Conservation (phyloP, 2,888 invertebrate genomes). For the Mechanitis messenoides region DNA sequence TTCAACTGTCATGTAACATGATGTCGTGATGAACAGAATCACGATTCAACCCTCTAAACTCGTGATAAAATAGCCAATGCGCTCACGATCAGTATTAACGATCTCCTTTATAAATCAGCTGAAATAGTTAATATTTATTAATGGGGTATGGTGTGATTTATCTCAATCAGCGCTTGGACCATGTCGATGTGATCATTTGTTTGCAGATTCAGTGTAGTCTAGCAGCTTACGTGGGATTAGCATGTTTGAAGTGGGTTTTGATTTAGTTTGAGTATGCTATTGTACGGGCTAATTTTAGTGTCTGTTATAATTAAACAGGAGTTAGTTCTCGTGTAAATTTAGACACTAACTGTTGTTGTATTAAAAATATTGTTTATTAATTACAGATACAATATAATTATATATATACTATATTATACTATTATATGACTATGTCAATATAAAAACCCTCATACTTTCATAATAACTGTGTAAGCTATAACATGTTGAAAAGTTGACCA, state of each 20-base stretch:
- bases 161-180: constrained; percentile 29
- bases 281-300: not conserved
- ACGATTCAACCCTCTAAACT: constrained; percentile 39
- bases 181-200: constrained; percentile 21
- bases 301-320: no score
- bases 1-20: constrained; percentile 26
- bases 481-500: constrained; percentile 50
- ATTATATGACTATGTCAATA: no score
- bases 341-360: no score
- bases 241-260: constrained; percentile 10
- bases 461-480: constrained; percentile 17
- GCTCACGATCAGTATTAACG: constrained; percentile 67
- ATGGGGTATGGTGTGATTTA: constrained; percentile 40
- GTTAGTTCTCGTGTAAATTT: no score
- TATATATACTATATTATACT: no score
- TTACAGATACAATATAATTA: no score
- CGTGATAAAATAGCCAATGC: constrained; percentile 50
- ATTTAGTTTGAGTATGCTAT: constrained; percentile 1
- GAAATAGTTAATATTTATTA: constrained; percentile 51
- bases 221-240: constrained; percentile 15
- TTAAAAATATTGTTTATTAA: no score
- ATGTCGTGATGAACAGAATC: constrained; percentile 37
- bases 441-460: no score
- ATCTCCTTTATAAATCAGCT: constrained; percentile 36
- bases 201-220: constrained; percentile 16